phyloP scores from a whole-genome alignment of 1,140 invertebrate species.

The Centruroides vittatus region DNA sequence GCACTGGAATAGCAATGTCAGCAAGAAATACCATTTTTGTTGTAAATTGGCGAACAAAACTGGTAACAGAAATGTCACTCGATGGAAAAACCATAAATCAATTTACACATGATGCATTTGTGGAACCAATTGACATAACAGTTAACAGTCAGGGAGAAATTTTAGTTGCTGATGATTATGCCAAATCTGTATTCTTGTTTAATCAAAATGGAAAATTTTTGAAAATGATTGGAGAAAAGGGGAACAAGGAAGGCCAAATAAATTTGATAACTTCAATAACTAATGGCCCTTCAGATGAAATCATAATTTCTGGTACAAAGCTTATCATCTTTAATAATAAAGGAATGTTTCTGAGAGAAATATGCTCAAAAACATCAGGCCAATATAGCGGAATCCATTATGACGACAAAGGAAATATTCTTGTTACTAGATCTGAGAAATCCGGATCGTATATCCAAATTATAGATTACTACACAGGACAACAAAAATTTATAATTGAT shows the following conservation, averaged over 20 bases:
- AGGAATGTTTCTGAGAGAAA: constrained; percentile 44
- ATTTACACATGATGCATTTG: constrained; percentile 38
- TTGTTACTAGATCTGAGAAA: constrained; percentile 62
- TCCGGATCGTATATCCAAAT: constrained; percentile 57
- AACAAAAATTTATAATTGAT: constrained; percentile 58
- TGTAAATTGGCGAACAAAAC: constrained; percentile 73
- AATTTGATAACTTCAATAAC: constrained; percentile 50
- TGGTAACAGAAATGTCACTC: constrained; percentile 54
- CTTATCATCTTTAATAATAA: constrained; percentile 65
- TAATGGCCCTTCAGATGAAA: constrained; percentile 54
- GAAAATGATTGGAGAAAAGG: constrained; percentile 42
- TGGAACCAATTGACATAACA: constrained; percentile 64
- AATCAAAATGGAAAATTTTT: constrained; percentile 53
- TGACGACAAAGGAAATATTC: constrained; percentile 48
- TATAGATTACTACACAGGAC: constrained; percentile 46
- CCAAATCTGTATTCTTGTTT: constrained; percentile 66
- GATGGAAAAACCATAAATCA: constrained; percentile 40
- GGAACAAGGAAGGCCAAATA: constrained; percentile 37
- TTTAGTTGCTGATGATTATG: constrained; percentile 73
- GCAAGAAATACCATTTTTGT: constrained; percentile 47
- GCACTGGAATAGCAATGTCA: constrained; percentile 48
- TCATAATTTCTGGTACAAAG: constrained; percentile 65
- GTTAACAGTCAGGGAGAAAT: constrained; percentile 64
- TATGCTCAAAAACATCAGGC: constrained; percentile 30
- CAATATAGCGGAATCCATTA: constrained; percentile 65